Conservation (phyloP, 2,888 invertebrate species). For the Drosophila suboccidentalis region DNA sequence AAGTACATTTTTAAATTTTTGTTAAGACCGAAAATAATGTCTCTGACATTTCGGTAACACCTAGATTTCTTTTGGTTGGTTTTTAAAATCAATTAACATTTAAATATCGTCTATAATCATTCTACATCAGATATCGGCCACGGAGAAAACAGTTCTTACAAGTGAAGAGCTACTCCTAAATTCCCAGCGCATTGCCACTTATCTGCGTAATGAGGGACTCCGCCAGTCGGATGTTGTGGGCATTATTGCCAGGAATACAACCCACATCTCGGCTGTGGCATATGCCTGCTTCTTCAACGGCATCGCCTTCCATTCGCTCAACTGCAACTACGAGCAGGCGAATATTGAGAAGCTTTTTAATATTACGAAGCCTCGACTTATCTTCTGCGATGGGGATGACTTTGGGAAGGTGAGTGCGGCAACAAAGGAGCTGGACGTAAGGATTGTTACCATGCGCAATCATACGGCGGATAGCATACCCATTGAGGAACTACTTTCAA, state of each 20-base stretch:
- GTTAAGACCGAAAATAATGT: no score
- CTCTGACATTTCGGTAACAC: no score
- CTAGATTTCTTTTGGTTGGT: no score
- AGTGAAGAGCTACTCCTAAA: conserved; percentile 24
- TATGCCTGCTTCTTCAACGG: conserved; percentile 59
- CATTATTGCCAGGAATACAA: conserved; percentile 60
- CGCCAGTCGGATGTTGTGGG: conserved; percentile 63
- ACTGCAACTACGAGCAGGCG: conserved; percentile 26
- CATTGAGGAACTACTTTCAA: conserved; percentile 24
- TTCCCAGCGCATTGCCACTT: conserved; percentile 46
- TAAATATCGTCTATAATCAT: background rate
- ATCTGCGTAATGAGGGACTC: conserved; percentile 39
- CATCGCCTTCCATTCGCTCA: conserved; percentile 57
- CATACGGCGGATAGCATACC: conserved; percentile 5
- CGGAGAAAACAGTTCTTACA: conserved; percentile 29
- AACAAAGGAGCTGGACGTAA: conserved; percentile 7
- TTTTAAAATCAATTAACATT: background rate
- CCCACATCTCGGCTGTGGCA: conserved; percentile 56
- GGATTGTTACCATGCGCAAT: conserved; percentile 38
- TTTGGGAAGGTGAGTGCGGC: conserved; percentile 26
- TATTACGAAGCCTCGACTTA: conserved; percentile 31
- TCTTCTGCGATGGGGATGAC: conserved; percentile 48
- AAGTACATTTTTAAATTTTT: no score
- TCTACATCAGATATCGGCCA: conserved; percentile 29
- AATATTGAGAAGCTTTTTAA: conserved; percentile 27